These are phyloP conservation scores for Sylvia borin DNA, from an alignment of 2,797 vertebrate species.

Conservation along the genomic window DNA sequence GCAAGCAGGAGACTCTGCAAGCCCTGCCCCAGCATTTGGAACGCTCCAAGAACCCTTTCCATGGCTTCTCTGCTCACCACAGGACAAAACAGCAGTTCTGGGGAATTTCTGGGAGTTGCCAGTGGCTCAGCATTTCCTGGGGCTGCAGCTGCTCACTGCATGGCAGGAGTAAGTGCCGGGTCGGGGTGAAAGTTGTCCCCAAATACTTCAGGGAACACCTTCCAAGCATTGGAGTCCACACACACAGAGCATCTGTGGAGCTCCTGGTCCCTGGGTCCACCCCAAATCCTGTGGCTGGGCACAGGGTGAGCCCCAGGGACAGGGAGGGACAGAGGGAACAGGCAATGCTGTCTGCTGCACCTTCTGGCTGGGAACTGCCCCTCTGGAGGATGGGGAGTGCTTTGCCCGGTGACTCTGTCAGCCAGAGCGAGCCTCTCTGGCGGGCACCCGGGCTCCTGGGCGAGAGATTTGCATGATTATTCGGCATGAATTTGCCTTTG, in stretches of 20 bases:
- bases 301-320: background rate
- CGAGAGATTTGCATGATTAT: background rate
- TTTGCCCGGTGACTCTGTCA: background rate
- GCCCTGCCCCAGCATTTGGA: background rate
- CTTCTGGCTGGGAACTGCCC: background rate
- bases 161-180: fast-evolving
- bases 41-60: fast-evolving
- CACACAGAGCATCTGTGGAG: no score
- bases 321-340: fast-evolving
- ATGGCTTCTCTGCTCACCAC: background rate
- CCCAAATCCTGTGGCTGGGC: background rate
- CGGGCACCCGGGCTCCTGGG: background rate
- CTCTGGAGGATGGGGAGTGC: background rate
- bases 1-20: background rate
- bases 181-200: background rate
- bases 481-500: background rate
- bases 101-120: background rate
- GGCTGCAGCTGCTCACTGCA: background rate
- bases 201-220: background rate
- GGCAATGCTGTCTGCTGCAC: background rate
- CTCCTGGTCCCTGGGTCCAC: background rate
- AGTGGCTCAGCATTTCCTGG: background rate
- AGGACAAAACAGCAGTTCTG: background rate
- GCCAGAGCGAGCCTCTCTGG: fast-evolving
- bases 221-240: background rate